phyloP scores from a whole-genome alignment of 2,797 vertebrate genomes.

The Ispidina lecontei region DNA sequence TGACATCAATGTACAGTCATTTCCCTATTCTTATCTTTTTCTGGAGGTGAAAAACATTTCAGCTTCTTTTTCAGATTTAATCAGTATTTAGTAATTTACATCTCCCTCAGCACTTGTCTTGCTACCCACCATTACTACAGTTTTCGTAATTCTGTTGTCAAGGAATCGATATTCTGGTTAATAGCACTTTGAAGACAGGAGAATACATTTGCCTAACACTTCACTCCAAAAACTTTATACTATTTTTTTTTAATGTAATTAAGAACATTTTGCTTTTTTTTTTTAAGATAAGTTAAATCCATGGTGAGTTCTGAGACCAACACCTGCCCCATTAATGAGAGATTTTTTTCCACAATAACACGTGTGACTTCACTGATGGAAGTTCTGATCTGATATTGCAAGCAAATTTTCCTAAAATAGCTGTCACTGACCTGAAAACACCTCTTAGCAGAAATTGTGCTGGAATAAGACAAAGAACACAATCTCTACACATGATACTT shows the following conservation, averaged over 20 bases:
- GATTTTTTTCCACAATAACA: not conserved
- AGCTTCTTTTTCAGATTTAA: not conserved
- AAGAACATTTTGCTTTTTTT: not conserved
- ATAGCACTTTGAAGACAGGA: not conserved
- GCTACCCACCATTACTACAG: not conserved
- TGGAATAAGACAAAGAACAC: not conserved
- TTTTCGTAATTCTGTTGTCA: not conserved
- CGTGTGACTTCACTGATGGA: not conserved
- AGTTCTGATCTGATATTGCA: not conserved
- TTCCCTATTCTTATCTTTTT: not conserved
- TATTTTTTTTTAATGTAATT: not conserved
- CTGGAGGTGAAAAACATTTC: not conserved
- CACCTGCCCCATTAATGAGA: not conserved
- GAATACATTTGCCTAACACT: not conserved
- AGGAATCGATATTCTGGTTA: not conserved
- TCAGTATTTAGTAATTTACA: not conserved
- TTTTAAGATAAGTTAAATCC: not conserved
- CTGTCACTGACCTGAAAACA: not conserved
- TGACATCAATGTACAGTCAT: not conserved
- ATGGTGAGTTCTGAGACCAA: not conserved
- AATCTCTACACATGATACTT: not conserved
- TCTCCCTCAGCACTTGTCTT: not conserved
- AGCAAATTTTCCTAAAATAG: not conserved
- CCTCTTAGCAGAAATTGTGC: not conserved
- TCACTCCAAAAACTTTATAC: not conserved